phyloP scores from a whole-genome alignment of 1,140 invertebrate genomes.

The Bombyx mandarina region DNA sequence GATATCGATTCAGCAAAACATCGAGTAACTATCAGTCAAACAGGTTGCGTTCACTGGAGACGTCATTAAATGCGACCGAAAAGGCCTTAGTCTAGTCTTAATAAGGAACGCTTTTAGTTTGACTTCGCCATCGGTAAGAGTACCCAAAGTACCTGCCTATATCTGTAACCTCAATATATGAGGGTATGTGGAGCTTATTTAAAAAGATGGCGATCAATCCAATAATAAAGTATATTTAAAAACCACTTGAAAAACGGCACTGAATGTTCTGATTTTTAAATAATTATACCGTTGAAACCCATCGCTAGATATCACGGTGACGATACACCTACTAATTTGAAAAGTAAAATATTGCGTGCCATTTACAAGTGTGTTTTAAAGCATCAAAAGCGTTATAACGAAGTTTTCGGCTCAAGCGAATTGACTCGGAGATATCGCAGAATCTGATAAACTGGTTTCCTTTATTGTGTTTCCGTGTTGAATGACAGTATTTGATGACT shows the following conservation, averaged over 20 bases:
- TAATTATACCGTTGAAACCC: too few species aligned
- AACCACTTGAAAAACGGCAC: too few species aligned
- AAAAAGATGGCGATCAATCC: too few species aligned
- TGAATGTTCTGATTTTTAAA: too few species aligned
- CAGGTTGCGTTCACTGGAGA: slow-evolving; percentile 22
- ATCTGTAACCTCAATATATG: too few species aligned
- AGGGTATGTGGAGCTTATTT: too few species aligned
- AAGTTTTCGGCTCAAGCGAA: slow-evolving; percentile 50
- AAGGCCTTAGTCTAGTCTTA: slow-evolving; percentile 29
- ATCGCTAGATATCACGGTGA: not conserved
- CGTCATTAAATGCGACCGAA: slow-evolving; percentile 38
- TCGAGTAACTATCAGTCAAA: slow-evolving; percentile 29
- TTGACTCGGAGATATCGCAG: slow-evolving; percentile 15
- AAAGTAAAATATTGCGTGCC: not conserved
- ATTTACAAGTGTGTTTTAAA: slow-evolving; percentile 22
- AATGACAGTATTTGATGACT: too few species aligned
- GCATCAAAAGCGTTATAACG: slow-evolving; percentile 52
- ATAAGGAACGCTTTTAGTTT: slow-evolving; percentile 25
- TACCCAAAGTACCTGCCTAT: slow-evolving; percentile 3
- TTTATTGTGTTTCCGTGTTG: not conserved
- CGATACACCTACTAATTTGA: not conserved
- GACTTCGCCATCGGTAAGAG: slow-evolving; percentile 20
- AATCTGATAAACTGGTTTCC: not conserved
- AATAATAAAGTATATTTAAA: too few species aligned
- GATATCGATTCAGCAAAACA: slow-evolving; percentile 17